phyloP scores from a whole-genome alignment of 2,113 vertebrate genomes.

The Psittacara wagleri region DNA sequence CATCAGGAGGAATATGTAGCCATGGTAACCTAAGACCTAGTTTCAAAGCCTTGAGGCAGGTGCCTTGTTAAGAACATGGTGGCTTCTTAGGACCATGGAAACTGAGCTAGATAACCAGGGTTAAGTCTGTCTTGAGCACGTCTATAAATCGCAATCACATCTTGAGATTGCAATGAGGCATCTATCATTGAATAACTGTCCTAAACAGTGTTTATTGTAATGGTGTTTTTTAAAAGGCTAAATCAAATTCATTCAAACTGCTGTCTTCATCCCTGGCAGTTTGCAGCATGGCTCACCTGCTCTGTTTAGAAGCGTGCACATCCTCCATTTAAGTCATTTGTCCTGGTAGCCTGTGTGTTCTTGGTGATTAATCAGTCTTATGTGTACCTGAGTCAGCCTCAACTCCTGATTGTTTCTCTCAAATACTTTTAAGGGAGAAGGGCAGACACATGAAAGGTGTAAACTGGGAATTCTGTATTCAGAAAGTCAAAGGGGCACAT shows the following conservation, averaged over 20 bases:
- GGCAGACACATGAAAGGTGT: background rate
- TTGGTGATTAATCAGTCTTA: background rate
- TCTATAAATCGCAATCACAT: background rate
- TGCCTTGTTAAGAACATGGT: background rate
- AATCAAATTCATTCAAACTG: background rate
- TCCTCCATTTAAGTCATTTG: background rate
- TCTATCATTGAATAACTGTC: background rate
- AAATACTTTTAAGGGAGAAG: background rate
- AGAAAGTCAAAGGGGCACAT: background rate
- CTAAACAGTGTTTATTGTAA: background rate
- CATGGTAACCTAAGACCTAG: background rate
- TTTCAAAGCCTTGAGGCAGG: background rate
- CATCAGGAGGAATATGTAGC: background rate
- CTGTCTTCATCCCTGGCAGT: background rate
- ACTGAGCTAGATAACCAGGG: background rate
- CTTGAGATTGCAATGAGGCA: background rate
- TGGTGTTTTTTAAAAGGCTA: background rate
- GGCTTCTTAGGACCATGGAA: background rate
- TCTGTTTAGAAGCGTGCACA: background rate
- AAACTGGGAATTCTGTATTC: background rate
- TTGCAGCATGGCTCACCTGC: background rate
- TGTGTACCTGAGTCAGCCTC: background rate
- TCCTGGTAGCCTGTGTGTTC: background rate
- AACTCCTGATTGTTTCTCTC: background rate
- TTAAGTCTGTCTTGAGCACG: background rate